Base-by-base conservation (phyloP, 2,113 vertebrate genomes). In the Tragelaphus imberbis region DNA sequence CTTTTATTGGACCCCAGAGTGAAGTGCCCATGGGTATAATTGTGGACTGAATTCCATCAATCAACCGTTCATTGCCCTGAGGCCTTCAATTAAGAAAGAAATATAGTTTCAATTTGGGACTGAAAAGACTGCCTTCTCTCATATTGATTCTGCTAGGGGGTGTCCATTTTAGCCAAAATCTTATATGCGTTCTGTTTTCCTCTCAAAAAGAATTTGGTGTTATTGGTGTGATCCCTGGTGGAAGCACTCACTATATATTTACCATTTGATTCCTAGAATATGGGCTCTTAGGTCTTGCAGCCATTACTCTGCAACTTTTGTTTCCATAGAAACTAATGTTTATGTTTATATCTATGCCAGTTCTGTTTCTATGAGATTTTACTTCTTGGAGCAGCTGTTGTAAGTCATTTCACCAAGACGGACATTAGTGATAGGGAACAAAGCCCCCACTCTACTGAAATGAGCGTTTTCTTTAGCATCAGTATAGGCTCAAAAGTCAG, bases 261-360 rank as follows among this genome's bases (percentile, higher is more conserved):
- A 90, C 93, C 94, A 53, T 97, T 90, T 96, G 96, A 84, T 98
- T 98, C 61, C 96, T 95, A 87, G 71, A 97, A 96, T 96, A 96
- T 40, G 87, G 98, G 94, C 98, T 97, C 53, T 93, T 61, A 94
- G 88, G 89, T 97, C 97, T 98, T 93, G 59, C 84, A 98, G 96
- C 88, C 96, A 97, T 94, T 36, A 44, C 40, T 10, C 88, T 79
- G 96, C 59, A 98, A 98, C 98, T 98, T 98, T 80, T 15, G 99
- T 99, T 98, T 98, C 99, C 98, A 99, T 99, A 97, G 99, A 95
- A 98, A 99, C 98, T 97, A 98, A 98, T 98, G 99, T 99, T 99
- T 99, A 98, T 99, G 98, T 99, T 99, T 98, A 97, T 98, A 97
- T 97, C 98, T 97, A 87, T 91, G 96, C 97, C 96, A 97, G 95